Conservation (phyloP, 2,888 invertebrate genomes). For the Parnassius orleans region DNA sequence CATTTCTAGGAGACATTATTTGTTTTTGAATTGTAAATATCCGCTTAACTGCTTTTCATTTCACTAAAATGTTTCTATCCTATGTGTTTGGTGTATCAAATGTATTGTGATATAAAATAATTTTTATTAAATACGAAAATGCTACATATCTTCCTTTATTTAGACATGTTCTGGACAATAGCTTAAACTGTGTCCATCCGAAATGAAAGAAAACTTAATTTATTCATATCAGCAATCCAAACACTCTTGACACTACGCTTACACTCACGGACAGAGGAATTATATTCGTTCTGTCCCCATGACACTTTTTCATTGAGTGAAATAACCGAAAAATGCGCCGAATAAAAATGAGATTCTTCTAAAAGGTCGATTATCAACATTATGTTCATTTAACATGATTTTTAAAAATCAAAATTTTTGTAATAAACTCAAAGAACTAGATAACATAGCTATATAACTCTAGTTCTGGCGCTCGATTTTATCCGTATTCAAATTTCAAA, state of each 20-base stretch:
- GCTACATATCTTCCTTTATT: conserved; percentile 27
- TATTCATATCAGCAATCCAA: conserved; percentile 23
- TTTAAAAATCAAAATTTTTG: too few relatives aligned
- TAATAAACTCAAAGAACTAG: too few relatives aligned
- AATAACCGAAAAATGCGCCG: not conserved
- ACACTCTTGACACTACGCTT: conserved; percentile 32
- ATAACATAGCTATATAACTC: too few relatives aligned
- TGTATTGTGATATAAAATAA: conserved; percentile 31
- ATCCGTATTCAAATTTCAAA: too few relatives aligned
- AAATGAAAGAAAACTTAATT: conserved; percentile 20
- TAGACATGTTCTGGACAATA: conserved; percentile 44
- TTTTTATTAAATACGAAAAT: conserved; percentile 27
- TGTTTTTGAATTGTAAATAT: conserved; percentile 53
- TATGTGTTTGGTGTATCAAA: conserved; percentile 14
- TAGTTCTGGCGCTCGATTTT: too few relatives aligned
- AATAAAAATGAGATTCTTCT: too few relatives aligned
- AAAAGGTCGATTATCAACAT: too few relatives aligned
- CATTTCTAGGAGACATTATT: conserved; percentile 61
- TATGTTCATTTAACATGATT: too few relatives aligned
- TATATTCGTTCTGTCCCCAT: conserved; percentile 52
- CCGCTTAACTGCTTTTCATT: conserved; percentile 42
- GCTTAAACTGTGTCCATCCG: conserved; percentile 35
- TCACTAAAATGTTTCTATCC: conserved; percentile 38
- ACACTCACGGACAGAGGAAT: conserved; percentile 46
- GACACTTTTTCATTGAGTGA: conserved; percentile 38